Percentiles rank a stretch among this genome's conserved stretches.
Conservation (phyloP, 92 coral and sea anemone genomes). For the Parazoanthus darwini region DNA sequence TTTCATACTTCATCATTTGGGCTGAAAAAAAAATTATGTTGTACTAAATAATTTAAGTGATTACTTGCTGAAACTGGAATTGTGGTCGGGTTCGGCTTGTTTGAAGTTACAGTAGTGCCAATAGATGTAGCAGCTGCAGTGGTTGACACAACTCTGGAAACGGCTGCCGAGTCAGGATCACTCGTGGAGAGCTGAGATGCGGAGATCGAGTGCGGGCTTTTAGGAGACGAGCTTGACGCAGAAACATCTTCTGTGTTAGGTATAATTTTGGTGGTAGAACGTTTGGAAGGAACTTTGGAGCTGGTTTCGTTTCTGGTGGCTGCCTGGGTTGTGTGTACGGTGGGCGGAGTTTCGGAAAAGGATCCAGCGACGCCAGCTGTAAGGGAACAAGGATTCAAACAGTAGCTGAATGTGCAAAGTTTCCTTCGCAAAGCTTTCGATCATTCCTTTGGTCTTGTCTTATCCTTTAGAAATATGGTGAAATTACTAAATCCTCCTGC, state of each 20-base stretch:
- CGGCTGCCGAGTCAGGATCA: not conserved
- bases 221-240: not conserved
- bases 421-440: no score
- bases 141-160: not conserved
- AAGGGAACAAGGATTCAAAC: not conserved
- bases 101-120: not conserved
- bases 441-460: no score
- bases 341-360: not conserved
- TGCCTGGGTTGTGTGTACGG: not conserved
- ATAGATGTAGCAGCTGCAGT: not conserved
- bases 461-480: no score
- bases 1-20: no score
- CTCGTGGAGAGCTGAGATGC: not conserved
- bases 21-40: no score
- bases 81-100: not conserved
- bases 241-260: not conserved
- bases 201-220: not conserved
- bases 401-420: no score
- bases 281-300: not conserved
- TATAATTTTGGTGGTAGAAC: not conserved
- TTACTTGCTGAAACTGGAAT: conserved; percentile 6
- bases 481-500: no score
- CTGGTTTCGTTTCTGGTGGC: not conserved
- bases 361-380: not conserved
- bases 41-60: not conserved